Conservation (phyloP, 2,888 invertebrate species). For the Amiota mariae region DNA sequence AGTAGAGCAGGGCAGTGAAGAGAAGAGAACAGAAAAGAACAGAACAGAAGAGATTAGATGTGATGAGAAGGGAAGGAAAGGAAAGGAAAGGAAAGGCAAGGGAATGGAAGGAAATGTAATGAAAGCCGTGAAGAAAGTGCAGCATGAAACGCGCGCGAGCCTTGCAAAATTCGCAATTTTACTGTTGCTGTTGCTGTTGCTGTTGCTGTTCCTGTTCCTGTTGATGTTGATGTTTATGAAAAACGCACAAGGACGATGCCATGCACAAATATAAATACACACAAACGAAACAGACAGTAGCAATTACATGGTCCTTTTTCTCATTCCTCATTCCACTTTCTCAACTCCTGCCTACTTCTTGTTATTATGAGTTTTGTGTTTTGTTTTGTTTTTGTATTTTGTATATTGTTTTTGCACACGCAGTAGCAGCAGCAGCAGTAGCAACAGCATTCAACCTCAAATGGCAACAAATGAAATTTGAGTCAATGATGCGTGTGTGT, state of each 20-base stretch:
- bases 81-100: neutral
- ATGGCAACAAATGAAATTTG: constrained; percentile 1
- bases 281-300: constrained; percentile 9
- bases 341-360: neutral
- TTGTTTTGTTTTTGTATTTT: neutral
- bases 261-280: neutral
- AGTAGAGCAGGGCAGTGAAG: neutral
- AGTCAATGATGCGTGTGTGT: constrained; percentile 17
- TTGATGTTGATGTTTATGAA: neutral
- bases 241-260: neutral
- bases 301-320: constrained; percentile 9
- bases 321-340: too few relatives aligned
- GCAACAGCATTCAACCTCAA: neutral
- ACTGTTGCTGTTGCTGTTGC: neutral
- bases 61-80: neutral
- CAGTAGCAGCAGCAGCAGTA: too few relatives aligned
- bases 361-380: too few relatives aligned
- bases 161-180: constrained; percentile 15
- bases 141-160: neutral
- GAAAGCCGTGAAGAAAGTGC: constrained; percentile 2
- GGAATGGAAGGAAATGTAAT: neutral
- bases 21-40: neutral
- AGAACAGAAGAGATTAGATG: too few relatives aligned
- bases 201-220: neutral
- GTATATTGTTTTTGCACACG: neutral